Evolutionary conservation across 2,113 vertebrate species (phyloP).

Genomic region (Diglossa brunneiventris): DNA sequence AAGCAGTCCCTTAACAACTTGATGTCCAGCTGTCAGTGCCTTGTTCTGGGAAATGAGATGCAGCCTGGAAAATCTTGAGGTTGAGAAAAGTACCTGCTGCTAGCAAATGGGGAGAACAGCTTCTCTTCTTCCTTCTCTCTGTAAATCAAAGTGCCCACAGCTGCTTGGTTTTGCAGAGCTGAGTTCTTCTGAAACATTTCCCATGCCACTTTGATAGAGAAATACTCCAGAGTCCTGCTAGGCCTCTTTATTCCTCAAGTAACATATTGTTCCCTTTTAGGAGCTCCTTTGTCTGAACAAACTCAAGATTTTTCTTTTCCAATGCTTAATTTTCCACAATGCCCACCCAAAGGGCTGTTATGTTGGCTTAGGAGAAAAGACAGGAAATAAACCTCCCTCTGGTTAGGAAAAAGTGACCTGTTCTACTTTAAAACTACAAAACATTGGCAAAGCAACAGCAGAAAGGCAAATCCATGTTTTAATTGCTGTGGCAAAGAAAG

Average conservation of each 20-base stretch:
- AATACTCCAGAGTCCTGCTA: not conserved
- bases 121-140: not conserved
- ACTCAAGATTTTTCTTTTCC: not conserved
- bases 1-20: not conserved
- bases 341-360: not conserved
- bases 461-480: not conserved
- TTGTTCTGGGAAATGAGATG: not conserved
- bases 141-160: not conserved
- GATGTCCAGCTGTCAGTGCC: not conserved
- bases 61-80: not conserved
- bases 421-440: not conserved
- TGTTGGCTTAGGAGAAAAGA: not conserved
- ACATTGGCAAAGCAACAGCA: not conserved
- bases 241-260: not conserved
- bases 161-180: not conserved
- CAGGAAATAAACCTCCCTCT: not conserved
- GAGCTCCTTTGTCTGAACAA: not conserved
- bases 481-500: not conserved
- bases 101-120: not conserved
- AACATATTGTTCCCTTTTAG: not conserved
- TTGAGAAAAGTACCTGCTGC: not conserved
- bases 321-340: not conserved
- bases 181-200: not conserved
- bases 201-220: not conserved
- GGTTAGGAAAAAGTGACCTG: not conserved